phyloP scores from a whole-genome alignment of 2,797 vertebrate species.

The Okamejei kenojei region DNA sequence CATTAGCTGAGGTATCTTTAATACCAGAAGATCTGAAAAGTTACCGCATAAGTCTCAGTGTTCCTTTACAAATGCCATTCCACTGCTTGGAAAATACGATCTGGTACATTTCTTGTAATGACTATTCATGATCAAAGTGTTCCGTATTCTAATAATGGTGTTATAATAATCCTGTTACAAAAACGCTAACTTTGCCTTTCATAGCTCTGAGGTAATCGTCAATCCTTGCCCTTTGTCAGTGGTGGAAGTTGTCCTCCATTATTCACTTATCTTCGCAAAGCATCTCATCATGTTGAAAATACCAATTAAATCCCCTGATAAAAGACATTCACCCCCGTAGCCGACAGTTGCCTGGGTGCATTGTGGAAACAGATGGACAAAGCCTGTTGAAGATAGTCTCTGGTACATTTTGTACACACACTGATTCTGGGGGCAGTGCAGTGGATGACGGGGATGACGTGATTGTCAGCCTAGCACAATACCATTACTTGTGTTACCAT shows the following conservation, averaged over 20 bases:
- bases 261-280: background rate
- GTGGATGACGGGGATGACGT: background rate
- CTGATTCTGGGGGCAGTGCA: background rate
- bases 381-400: background rate
- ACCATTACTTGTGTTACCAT: background rate
- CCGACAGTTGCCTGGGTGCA: background rate
- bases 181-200: background rate
- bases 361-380: background rate
- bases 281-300: background rate
- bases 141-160: background rate
- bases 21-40: background rate
- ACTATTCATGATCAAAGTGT: background rate
- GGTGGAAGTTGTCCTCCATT: background rate
- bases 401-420: background rate
- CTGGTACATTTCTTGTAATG: background rate
- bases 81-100: background rate
- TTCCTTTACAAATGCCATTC: background rate
- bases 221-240: background rate
- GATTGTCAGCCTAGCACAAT: background rate
- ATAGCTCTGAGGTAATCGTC: background rate
- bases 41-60: background rate
- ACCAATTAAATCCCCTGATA: background rate
- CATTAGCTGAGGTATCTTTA: background rate
- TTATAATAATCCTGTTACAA: background rate
- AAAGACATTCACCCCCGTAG: background rate